Evolutionary conservation across 1,140 invertebrate genomes (phyloP).

Genomic region (Ceratoteleas bidentatus): DNA sequence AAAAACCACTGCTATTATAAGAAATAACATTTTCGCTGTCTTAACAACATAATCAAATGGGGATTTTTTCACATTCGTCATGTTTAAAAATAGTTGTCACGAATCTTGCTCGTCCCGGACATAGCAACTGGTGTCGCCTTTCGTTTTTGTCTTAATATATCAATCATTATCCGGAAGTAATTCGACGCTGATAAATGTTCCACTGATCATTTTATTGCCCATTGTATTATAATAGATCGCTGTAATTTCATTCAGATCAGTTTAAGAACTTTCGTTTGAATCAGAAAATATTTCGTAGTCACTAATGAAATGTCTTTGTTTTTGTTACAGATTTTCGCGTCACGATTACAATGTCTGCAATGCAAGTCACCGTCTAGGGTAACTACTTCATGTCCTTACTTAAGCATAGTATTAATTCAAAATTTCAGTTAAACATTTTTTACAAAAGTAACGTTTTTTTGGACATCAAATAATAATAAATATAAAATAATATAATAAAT

Average conservation of each 20-base stretch:
- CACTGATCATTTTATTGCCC: slow-evolving; percentile 26
- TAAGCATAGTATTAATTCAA: too few species aligned
- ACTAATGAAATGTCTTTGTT: slow-evolving; percentile 6
- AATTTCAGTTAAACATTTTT: too few species aligned
- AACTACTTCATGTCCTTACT: slow-evolving; percentile 14
- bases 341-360: slow-evolving; percentile 69
- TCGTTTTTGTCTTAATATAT: slow-evolving; percentile 25
- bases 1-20: too few species aligned
- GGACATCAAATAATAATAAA: too few species aligned
- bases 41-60: too few species aligned
- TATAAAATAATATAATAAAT: too few species aligned
- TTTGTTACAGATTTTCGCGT: slow-evolving; percentile 75
- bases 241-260: background rate
- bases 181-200: slow-evolving; percentile 29
- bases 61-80: slow-evolving; percentile 74
- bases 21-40: too few species aligned
- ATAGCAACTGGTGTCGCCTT: slow-evolving; percentile 57
- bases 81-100: slow-evolving; percentile 76
- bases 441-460: too few species aligned
- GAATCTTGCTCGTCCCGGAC: slow-evolving; percentile 59
- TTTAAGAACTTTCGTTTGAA: background rate
- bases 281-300: background rate
- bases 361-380: slow-evolving; percentile 74
- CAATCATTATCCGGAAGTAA: slow-evolving; percentile 43
- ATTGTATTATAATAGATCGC: background rate